phyloP scores from a whole-genome alignment of 2,888 invertebrate genomes.

The Caenorhabditis panamensis region DNA sequence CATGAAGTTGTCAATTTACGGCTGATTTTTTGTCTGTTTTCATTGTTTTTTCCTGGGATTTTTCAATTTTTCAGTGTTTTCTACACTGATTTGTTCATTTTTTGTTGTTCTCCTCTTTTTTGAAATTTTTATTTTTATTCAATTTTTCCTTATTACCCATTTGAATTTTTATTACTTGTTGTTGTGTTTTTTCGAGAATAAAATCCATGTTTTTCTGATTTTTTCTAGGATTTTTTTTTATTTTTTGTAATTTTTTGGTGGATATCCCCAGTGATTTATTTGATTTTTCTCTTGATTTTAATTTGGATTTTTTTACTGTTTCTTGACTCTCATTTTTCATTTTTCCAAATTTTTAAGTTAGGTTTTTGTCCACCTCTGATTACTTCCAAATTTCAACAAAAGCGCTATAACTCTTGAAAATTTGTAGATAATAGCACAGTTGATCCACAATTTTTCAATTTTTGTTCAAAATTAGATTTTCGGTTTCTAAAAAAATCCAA shows the following conservation, averaged over 20 bases:
- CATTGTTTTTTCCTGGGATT: too few species aligned
- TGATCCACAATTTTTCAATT: too few species aligned
- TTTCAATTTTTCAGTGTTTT: too few species aligned
- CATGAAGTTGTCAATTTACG: too few species aligned
- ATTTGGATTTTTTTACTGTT: background rate
- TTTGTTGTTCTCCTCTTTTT: constrained; percentile 8
- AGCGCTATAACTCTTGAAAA: too few species aligned
- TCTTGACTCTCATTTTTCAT: background rate
- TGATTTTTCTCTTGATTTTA: background rate
- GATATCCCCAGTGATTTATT: background rate
- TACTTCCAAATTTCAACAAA: too few species aligned
- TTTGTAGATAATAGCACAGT: too few species aligned
- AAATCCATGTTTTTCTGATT: background rate
- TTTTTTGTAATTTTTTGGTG: constrained; percentile 8
- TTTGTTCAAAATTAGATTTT: too few species aligned
- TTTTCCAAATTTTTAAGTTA: background rate
- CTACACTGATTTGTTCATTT: background rate
- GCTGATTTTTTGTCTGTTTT: too few species aligned
- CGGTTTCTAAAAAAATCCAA: too few species aligned
- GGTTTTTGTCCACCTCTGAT: too few species aligned
- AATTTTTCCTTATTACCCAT: constrained; percentile 1
- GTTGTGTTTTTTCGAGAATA: constrained; percentile 2
- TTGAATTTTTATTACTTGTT: constrained; percentile 12
- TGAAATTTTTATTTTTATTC: background rate
- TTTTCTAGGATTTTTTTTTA: background rate